A percentile compares a stretch with the other conserved stretches of the same genome.
phyloP scores from a whole-genome alignment of 1,140 invertebrate species.

The Bombus soroeensis region DNA sequence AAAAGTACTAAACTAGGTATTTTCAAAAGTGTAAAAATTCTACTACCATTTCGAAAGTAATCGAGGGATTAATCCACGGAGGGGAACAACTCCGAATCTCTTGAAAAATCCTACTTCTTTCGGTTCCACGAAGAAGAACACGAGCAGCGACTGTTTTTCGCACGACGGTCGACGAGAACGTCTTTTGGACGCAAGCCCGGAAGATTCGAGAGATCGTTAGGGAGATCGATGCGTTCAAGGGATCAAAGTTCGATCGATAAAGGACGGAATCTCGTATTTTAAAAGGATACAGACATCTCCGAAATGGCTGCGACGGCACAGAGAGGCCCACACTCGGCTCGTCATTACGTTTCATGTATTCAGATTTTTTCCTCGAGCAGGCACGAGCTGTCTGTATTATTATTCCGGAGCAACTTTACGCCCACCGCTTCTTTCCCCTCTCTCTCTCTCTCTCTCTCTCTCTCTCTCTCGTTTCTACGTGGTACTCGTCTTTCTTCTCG shows the following conservation, averaged over 20 bases:
- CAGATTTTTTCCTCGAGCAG: conserved; percentile 80
- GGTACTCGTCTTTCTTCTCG: too few species aligned
- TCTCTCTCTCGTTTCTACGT: conserved; percentile 9
- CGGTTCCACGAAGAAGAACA: too few species aligned
- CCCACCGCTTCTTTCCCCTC: conserved; percentile 66
- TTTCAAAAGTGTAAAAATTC: too few species aligned
- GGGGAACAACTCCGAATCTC: too few species aligned
- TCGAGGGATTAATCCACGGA: too few species aligned
- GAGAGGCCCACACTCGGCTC: conserved; percentile 74
- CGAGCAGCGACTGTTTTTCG: accelerated
- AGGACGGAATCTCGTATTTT: neutral
- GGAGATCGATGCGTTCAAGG: neutral
- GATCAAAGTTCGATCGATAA: neutral
- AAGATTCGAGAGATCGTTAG: neutral
- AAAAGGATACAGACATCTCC: neutral
- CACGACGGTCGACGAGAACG: too few species aligned
- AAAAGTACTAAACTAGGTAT: neutral
- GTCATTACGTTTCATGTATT: conserved; percentile 83
- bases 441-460: conserved; percentile 47
- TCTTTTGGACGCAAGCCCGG: too few species aligned
- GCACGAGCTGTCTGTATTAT: conserved; percentile 81
- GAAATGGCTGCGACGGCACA: conserved; percentile 43
- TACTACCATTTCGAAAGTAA: too few species aligned
- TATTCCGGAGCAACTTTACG: conserved; percentile 82
- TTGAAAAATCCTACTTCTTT: too few species aligned